These are phyloP conservation scores for Araneus ventricosus DNA, from an alignment of 1,140 invertebrate species.

Conservation along the genomic window DNA sequence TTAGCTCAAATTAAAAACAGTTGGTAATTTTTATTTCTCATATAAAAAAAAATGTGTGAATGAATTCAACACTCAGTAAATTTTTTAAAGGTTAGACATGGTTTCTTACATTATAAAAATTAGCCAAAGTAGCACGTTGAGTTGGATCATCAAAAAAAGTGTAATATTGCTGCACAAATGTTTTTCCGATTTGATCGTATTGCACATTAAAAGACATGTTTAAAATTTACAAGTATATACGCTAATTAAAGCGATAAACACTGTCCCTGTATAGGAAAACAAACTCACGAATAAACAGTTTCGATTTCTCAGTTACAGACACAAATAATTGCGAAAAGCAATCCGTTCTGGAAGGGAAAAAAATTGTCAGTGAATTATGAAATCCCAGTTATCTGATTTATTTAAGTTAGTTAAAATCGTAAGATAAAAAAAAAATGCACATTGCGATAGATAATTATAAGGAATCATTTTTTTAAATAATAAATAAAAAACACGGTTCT, in stretches of 20 bases:
- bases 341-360: neutral
- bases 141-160: slow-evolving; percentile 92
- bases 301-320: slow-evolving; percentile 20
- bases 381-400: no score
- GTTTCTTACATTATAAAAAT: slow-evolving; percentile 93
- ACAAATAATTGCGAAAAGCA: neutral
- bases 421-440: no score
- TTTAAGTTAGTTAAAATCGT: no score
- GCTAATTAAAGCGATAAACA: neutral
- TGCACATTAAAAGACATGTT: slow-evolving; percentile 91
- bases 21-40: no score
- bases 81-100: no score
- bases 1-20: no score
- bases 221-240: neutral
- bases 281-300: neutral
- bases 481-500: no score
- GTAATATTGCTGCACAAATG: slow-evolving; percentile 96
- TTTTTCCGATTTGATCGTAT: slow-evolving; percentile 94
- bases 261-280: neutral
- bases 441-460: no score
- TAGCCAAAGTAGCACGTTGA: slow-evolving; percentile 89
- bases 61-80: no score
- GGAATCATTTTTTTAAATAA: no score
- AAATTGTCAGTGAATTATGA: neutral
- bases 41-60: no score